Base-by-base conservation (phyloP, 2,113 vertebrate species). In the Acrocephalus arundinaceus region DNA sequence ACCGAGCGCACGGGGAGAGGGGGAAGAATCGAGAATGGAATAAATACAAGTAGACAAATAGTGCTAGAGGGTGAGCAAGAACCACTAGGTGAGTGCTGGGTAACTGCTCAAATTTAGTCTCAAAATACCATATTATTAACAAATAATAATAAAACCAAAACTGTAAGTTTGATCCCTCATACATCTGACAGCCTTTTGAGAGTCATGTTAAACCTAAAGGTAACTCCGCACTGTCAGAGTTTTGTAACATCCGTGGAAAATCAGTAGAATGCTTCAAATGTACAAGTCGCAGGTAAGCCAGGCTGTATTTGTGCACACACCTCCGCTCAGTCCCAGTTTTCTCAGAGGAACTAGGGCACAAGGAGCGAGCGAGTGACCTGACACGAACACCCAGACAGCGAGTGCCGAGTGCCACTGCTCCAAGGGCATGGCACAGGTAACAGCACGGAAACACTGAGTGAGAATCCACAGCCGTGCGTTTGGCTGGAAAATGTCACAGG, bases 371-470 rank as follows among this genome's bases (percentile, higher is more conserved):
- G 14, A 51, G 74, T 13, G 31, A 35, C 31, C 57, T 11, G 65
- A 12, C 55, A 30, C 16, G 12, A 54, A 10, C 68, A 23, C 3
- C 24, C 68, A 30, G 52, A 24, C n/a, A 24, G 6, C 11, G 16
- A n/a, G 52, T 3, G 77, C 70, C 6, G 61, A 4, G 12, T 2
- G 52, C 22, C 49, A 2, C 55, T 27, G 30, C 74, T 55, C 13
- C 19, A 1, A 35, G 77, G 57, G 39, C 74, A 78, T 0, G 46
- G 85, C 61, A 43, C 70, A 18, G 65, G 30, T 1, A 8, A 27
- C 51, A 46, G 22, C 45, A 4, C 1, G 23, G 49, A 13, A 77
- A 55, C 39, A 9, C 11, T 0, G 1, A 16, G 2, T 0, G 1
- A 28, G 17, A 18, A 13, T 1, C 35, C 54, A 14, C 45, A 73